Evolutionary conservation across 2,888 invertebrate genomes (phyloP).

Genomic region (Bombylius major): DNA sequence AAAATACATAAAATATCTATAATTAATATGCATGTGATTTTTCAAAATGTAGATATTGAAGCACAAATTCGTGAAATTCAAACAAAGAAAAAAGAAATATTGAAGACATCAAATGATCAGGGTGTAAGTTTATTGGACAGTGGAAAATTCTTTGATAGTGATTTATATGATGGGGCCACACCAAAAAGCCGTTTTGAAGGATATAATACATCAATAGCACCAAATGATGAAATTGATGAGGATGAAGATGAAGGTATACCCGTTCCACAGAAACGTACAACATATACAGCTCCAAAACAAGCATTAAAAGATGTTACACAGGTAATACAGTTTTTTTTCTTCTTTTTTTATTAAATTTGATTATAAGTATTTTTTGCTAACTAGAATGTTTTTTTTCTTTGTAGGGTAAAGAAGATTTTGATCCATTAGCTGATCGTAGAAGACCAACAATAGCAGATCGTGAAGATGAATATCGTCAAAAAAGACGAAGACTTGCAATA

Average conservation of each 20-base stretch:
- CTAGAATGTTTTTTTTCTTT: conserved; percentile 15
- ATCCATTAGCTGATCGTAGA: conserved; percentile 87
- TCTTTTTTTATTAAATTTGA: too few species aligned
- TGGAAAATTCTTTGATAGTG: conserved; percentile 77
- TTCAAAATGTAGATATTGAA: conserved; percentile 65
- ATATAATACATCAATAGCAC: conserved; percentile 91
- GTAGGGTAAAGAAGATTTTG: conserved; percentile 81
- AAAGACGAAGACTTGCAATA: conserved; percentile 77
- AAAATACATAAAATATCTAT: too few species aligned
- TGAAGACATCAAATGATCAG: conserved; percentile 47
- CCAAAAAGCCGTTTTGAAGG: conserved; percentile 76
- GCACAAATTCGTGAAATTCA: conserved; percentile 88
- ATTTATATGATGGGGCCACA: conserved; percentile 73
- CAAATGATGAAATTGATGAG: conserved; percentile 92
- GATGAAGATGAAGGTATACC: conserved; percentile 53
- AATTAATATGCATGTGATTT: background rate
- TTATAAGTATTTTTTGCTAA: background rate
- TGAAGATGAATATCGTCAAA: conserved; percentile 92
- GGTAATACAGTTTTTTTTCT: conserved; percentile 38
- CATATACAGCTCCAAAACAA: conserved; percentile 77
- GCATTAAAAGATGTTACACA: conserved; percentile 81
- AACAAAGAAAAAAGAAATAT: conserved; percentile 67
- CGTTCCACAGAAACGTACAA: conserved; percentile 59
- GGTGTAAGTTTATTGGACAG: conserved; percentile 79
- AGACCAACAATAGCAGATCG: conserved; percentile 88